These are phyloP conservation scores for Nesogale talazaci DNA, from an alignment of 2,113 vertebrate genomes.

Conservation along the genomic window DNA sequence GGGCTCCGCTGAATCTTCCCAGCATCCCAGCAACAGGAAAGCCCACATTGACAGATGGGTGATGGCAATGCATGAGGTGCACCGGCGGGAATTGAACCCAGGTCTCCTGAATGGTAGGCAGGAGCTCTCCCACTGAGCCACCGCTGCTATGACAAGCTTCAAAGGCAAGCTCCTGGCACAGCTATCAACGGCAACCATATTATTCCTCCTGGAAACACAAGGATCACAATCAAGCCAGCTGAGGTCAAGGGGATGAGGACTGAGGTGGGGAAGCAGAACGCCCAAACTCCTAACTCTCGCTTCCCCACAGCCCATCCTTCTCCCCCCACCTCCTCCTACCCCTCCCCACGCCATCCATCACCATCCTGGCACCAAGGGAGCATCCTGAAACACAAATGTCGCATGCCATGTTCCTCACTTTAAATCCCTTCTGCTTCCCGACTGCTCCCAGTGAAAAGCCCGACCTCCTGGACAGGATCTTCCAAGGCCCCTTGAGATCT, in stretches of 20 bases:
- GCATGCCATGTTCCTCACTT: not conserved
- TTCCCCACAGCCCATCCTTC: no score
- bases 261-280: no score
- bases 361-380: not conserved
- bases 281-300: no score
- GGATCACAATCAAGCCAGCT: not conserved
- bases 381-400: not conserved
- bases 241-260: not conserved
- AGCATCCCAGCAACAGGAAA: not conserved
- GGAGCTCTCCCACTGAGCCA: not conserved
- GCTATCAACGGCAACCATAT: not conserved
- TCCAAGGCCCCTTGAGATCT: not conserved
- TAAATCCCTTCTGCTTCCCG: not conserved
- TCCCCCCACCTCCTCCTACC: not conserved
- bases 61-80: not conserved
- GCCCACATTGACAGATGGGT: not conserved
- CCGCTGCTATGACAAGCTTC: not conserved
- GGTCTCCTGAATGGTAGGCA: not conserved
- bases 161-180: no score
- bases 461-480: not conserved
- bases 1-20: not conserved
- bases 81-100: not conserved
- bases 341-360: no score
- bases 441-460: not conserved
- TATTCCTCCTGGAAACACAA: not conserved